Base-by-base conservation (phyloP, 2,888 invertebrate genomes). In the Sisyra nigra region DNA sequence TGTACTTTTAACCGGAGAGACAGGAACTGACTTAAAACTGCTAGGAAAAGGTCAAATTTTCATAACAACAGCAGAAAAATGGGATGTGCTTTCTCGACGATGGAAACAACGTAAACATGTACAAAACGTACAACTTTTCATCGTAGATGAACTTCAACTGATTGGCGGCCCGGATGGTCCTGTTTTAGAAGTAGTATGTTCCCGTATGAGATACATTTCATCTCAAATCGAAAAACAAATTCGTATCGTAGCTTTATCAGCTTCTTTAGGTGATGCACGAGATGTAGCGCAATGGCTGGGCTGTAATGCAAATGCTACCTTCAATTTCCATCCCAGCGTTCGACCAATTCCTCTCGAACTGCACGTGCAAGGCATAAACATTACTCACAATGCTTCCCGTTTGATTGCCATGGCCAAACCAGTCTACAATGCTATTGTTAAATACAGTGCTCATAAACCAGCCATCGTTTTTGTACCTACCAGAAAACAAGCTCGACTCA, bases 91-190 rank as follows among this genome's bases (percentile, higher is more conserved):
- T 2, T 98, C 98, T 0, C 72, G 98, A 44, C 73, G 98, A 48
- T 99, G 98, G 98, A 98, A 98, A 55, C 97, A 98, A 55, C 74
- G 98, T 29, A 97, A 97, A 64, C 93, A 94, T 59, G 96, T 99
- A 0, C 97, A 97, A 57, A 94, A 91, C 55, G 82, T 98, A 7
- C 87, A 92, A 47, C 69, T 99, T 11, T 93, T 98, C 61, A 89
- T 98, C 47, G 91, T 92, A 13, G 98, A 98, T 57, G 97, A 98
- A 52, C 67, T 99, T 17, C 96, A 98, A 55, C 65, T 91, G 46
- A 71, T 89, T 42, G 89, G 89, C 0, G 88, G 88, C 0, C 86
- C 86, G 53, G 88, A 89, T 52, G 89, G 91, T 1, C 96, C 97
- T 0, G 87, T 96, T 1, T 67, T 98, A 40, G 98, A 98, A 60